phyloP scores from a whole-genome alignment of 1,140 invertebrate genomes.

The Fopius arisanus region DNA sequence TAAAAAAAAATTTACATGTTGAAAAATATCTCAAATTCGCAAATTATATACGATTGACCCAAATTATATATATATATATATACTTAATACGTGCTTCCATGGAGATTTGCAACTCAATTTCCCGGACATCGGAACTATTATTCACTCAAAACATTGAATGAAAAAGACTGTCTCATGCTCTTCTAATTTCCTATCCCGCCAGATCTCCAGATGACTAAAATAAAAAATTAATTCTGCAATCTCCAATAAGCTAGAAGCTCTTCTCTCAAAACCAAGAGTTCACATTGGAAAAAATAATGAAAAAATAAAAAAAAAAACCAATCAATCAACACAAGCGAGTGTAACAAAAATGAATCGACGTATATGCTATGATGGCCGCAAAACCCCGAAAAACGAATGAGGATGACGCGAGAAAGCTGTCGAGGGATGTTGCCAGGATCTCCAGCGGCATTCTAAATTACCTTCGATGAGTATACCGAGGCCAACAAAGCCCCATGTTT shows the following conservation, averaged over 20 bases:
- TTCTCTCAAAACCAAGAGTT: neutral
- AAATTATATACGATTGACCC: too few species aligned
- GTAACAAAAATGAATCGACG: neutral
- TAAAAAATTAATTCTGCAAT: too few species aligned
- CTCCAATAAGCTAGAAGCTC: too few species aligned
- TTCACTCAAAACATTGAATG: too few species aligned
- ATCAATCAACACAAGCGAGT: neutral
- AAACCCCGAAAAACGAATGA: neutral
- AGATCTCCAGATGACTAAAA: too few species aligned
- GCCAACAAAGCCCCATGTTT: slow-evolving; percentile 67
- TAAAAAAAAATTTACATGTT: too few species aligned
- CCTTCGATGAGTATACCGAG: slow-evolving; percentile 57
- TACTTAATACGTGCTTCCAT: too few species aligned
- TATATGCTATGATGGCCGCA: neutral
- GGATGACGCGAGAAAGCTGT: slow-evolving; percentile 25
- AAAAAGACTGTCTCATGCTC: too few species aligned
- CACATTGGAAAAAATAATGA: neutral
- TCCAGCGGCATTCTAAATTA: slow-evolving; percentile 52
- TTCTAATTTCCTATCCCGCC: neutral
- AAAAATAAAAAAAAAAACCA: neutral
- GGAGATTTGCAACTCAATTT: too few species aligned
- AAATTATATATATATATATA: too few species aligned
- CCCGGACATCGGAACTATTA: too few species aligned
- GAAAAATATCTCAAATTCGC: too few species aligned
- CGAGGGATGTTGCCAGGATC: slow-evolving; percentile 22